Conservation (phyloP, 2,113 vertebrate genomes). For the Cricetomys ansorgei region DNA sequence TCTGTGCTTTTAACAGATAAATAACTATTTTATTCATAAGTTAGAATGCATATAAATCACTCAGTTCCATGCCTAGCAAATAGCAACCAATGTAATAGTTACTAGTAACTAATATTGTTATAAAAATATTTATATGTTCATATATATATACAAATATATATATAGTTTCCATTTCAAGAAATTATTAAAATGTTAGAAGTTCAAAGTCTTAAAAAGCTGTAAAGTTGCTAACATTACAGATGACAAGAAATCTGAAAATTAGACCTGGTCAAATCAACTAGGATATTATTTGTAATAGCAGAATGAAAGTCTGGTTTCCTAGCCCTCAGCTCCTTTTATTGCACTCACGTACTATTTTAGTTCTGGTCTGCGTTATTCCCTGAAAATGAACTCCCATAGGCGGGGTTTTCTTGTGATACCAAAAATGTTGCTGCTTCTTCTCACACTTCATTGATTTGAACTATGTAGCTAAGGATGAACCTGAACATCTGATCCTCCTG, state of each 20-base stretch:
- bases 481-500: neutral
- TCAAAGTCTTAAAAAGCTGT: neutral
- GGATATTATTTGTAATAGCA: neutral
- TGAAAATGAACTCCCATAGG: neutral
- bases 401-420: neutral
- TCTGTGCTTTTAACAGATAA: neutral
- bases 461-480: neutral
- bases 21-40: neutral
- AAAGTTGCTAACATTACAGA: neutral
- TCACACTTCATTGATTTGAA: neutral
- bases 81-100: neutral
- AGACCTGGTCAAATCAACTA: neutral
- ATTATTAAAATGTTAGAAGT: neutral
- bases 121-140: neutral
- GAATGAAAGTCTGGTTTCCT: neutral
- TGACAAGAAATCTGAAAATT: neutral
- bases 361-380: neutral
- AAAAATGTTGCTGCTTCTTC: neutral
- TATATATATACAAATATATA: constrained; percentile 2
- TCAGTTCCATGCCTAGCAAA: neutral
- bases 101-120: neutral
- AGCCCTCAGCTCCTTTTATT: neutral
- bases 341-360: neutral
- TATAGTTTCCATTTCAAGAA: neutral
- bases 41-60: neutral